Conservation (phyloP, 2,113 vertebrate genomes). For the Notarius lentiginosus region DNA sequence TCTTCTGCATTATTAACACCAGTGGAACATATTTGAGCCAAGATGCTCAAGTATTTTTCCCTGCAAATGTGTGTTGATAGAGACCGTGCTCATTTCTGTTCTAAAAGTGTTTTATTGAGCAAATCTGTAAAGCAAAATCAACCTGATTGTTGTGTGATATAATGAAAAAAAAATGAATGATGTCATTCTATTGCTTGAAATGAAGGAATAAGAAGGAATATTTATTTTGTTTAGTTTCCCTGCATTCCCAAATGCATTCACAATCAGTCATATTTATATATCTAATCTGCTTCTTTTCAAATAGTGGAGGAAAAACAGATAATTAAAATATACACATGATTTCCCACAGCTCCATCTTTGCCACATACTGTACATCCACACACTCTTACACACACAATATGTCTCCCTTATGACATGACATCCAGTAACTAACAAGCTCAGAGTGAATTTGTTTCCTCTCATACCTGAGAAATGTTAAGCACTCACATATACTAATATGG, state of each 20-base stretch:
- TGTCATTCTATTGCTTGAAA: background rate
- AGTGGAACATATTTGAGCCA: background rate
- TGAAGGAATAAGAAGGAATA: slow-evolving; percentile 16
- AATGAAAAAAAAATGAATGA: background rate
- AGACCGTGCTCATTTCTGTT: background rate
- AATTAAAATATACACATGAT: slow-evolving; percentile 34
- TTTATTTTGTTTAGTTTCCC: slow-evolving; percentile 13
- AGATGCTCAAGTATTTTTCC: background rate
- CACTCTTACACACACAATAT: background rate
- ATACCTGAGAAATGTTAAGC: background rate
- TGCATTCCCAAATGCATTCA: background rate
- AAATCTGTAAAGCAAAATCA: no score
- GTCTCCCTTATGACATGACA: background rate
- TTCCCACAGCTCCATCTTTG: background rate
- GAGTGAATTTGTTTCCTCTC: background rate
- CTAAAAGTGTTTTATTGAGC: background rate
- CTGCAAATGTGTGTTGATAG: background rate
- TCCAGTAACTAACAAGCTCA: background rate
- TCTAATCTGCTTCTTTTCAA: background rate
- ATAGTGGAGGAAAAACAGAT: slow-evolving; percentile 29
- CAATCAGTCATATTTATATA: slow-evolving; percentile 22
- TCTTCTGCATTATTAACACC: background rate
- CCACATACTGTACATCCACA: background rate
- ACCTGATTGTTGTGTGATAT: no score
- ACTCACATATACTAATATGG: background rate